Base-by-base conservation (phyloP, 2,113 vertebrate species). In the Actenoides hombroni region DNA sequence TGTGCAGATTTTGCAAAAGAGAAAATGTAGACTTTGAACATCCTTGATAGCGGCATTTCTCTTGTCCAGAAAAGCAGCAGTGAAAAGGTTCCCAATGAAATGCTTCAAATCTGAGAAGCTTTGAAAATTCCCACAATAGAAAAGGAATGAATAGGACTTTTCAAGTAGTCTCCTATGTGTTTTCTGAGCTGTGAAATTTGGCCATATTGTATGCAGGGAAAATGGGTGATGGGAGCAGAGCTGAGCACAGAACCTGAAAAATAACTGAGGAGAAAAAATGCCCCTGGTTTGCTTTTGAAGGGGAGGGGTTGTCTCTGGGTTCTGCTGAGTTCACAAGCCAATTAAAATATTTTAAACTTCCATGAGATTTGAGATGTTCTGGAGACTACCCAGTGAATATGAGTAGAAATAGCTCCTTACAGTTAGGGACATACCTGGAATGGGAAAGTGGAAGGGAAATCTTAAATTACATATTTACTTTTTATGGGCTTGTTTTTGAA, bases 31-130 rank as follows among this genome's bases (percentile, higher is more conserved):
- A 28, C 54, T 94, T 96, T 91, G 67, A 96, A 92, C 94, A 69
- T 97, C 83, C 74, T 91, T 95, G 67, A 67, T 59, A 92, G 95
- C 35, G 28, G 93, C 2, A 0, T 77, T 96, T 97, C 91, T 95
- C 82, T 93, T 85, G 86, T 86, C 77, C 81, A 95, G 95, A 96
- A 96, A 94, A 96, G 93, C 92, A 97, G 86, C 89, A 96, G 90
- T 73, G 88, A 64, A 86, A 87, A 68, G 70, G 76, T 95, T 94
- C 88, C 94, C 95, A 94, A 86, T 10, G 9, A 97, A 94, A 81
- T 81, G 51, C 68, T 97, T 94, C 78, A 21, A 96, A 94, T 87
- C 80, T 89, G 88, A 85, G 87, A 94, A 60, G 83, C 80, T 96
- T 97, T 97, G 95, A 91, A 94, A 95, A 88, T 86, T 80, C 68